Evolutionary conservation across 2,797 vertebrate species (phyloP).

Genomic region (Oceanodroma leucorhoa): DNA sequence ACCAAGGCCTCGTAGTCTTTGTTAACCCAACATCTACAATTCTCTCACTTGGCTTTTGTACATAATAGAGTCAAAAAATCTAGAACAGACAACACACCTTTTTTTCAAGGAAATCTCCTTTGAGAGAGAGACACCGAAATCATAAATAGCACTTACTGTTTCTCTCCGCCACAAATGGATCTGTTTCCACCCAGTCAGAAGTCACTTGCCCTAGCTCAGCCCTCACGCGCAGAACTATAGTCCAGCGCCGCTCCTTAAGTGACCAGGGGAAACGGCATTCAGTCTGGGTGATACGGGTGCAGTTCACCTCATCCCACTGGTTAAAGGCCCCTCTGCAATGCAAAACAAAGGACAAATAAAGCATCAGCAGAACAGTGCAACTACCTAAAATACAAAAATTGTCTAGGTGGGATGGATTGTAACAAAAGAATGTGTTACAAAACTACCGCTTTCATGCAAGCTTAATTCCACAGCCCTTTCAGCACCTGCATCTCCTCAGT

Average conservation of each 20-base stretch:
- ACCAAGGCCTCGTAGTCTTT: background rate
- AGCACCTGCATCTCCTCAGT: background rate
- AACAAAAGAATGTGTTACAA: background rate
- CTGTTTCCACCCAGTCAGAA: conserved; percentile 53
- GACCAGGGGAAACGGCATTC: conserved; percentile 21
- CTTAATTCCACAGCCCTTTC: background rate
- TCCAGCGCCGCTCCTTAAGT: background rate
- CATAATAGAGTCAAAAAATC: background rate
- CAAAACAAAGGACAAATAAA: background rate
- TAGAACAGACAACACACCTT: background rate
- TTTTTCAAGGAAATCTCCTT: background rate
- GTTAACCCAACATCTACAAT: background rate
- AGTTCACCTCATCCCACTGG: conserved; percentile 6
- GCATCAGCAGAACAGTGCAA: background rate
- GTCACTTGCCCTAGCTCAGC: conserved; percentile 9
- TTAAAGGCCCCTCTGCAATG: background rate
- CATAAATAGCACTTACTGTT: conserved; percentile 52
- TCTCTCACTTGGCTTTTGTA: background rate
- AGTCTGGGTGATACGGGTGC: background rate
- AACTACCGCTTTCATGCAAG: background rate
- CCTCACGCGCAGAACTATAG: conserved; percentile 10
- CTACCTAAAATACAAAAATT: background rate
- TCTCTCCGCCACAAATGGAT: conserved; percentile 25
- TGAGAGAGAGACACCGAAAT: background rate
- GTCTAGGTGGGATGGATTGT: too few relatives aligned